phyloP scores from a whole-genome alignment of 2,888 invertebrate species.

The Schrankia costaestrigalis region DNA sequence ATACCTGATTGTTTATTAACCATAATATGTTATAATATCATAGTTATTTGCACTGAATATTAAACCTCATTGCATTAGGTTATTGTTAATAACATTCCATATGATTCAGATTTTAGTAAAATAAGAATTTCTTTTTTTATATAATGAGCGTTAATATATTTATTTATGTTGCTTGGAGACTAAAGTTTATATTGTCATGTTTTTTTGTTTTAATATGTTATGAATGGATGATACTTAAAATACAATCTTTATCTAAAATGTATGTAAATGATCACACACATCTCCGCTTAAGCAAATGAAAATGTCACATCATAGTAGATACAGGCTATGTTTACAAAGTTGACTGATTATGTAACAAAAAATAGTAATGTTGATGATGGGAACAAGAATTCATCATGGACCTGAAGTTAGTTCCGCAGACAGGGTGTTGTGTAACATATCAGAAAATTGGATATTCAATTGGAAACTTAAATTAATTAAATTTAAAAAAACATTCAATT shows the following conservation, averaged over 20 bases:
- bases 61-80: slow-evolving; percentile 27
- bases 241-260: slow-evolving; percentile 16
- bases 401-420: slow-evolving; percentile 56
- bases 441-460: slow-evolving; percentile 47
- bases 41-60: slow-evolving; percentile 38
- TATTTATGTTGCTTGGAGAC: slow-evolving; percentile 6
- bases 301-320: slow-evolving; percentile 15
- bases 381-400: slow-evolving; percentile 62
- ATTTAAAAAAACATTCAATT: slow-evolving; percentile 11
- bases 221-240: slow-evolving; percentile 7
- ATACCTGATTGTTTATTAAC: too few species aligned
- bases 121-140: slow-evolving; percentile 10
- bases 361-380: slow-evolving; percentile 53
- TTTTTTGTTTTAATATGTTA: slow-evolving; percentile 10
- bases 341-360: slow-evolving; percentile 56
- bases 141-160: slow-evolving; percentile 19
- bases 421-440: slow-evolving; percentile 73
- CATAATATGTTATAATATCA: too few species aligned
- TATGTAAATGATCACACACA: slow-evolving; percentile 18
- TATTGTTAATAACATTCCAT: slow-evolving; percentile 53
- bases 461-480: slow-evolving; percentile 22
- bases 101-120: slow-evolving; percentile 27
- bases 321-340: slow-evolving; percentile 34
- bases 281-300: slow-evolving; percentile 26
- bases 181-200: slow-evolving; percentile 8